Percentiles rank a stretch among this genome's conserved stretches.
phyloP scores from a whole-genome alignment of 2,797 vertebrate species.

The Borostomias antarcticus region DNA sequence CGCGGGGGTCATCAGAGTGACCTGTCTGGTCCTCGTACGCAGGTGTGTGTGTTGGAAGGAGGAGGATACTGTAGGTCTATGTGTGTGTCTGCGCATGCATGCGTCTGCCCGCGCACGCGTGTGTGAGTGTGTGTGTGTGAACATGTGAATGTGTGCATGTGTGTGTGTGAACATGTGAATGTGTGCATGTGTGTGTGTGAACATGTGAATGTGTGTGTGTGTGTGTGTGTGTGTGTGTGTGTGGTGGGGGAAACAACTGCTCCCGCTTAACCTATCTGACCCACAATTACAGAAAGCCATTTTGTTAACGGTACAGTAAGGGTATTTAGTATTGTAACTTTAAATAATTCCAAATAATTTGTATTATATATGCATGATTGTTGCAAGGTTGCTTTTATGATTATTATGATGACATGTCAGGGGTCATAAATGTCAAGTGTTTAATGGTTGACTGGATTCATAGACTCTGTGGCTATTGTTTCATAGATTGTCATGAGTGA shows the following conservation, averaged over 20 bases:
- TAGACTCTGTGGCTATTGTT: slow-evolving; percentile 45
- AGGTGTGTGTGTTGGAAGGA: too few species aligned
- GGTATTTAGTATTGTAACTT: not conserved
- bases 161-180: slow-evolving; percentile 15
- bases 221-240: slow-evolving; percentile 3
- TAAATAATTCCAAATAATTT: too few species aligned
- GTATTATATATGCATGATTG: too few species aligned
- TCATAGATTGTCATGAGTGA: slow-evolving; percentile 49
- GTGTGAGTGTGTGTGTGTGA: slow-evolving; percentile 1
- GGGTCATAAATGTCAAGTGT: not conserved
- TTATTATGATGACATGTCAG: not conserved
- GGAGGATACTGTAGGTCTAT: too few species aligned
- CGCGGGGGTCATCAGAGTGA: slow-evolving; percentile 7
- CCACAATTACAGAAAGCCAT: not conserved
- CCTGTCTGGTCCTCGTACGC: slow-evolving; percentile 1
- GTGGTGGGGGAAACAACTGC: not conserved
- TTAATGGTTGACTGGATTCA: slow-evolving; percentile 13
- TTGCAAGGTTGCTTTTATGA: not conserved
- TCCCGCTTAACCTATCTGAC: not conserved
- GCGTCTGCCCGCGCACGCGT: not conserved
- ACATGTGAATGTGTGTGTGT: slow-evolving; percentile 19
- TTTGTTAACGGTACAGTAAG: not conserved
- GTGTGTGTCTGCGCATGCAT: slow-evolving; percentile 2
- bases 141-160: slow-evolving; percentile 1
- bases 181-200: slow-evolving; percentile 9